Conservation (phyloP, 1,140 invertebrate genomes). For the Drosophila navojoa region DNA sequence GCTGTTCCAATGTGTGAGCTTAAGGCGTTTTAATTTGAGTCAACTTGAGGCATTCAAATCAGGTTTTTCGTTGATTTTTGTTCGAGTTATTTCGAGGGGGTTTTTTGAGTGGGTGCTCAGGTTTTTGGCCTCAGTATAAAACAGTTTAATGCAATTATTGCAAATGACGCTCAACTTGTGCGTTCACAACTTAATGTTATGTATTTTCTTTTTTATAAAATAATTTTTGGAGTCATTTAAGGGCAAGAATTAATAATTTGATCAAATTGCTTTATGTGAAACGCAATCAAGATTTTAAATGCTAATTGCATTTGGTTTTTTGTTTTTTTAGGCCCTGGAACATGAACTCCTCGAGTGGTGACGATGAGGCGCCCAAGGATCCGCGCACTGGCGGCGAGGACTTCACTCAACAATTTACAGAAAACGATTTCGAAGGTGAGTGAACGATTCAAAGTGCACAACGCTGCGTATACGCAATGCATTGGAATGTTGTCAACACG, state of each 20-base stretch:
- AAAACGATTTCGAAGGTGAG: constrained; percentile 93
- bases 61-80: constrained; percentile 17
- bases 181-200: not conserved
- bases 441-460: constrained; percentile 6
- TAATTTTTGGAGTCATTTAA: not conserved
- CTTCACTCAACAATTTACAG: constrained; percentile 91
- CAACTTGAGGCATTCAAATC: constrained; percentile 23
- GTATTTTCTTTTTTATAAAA: not conserved
- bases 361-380: constrained; percentile 92
- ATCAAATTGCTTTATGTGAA: not conserved
- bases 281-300: constrained; percentile 2
- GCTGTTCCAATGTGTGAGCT: constrained; percentile 17
- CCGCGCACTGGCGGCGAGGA: constrained; percentile 89
- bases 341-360: constrained; percentile 86
- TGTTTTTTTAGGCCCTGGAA: constrained; percentile 85
- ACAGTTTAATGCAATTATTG: constrained; percentile 44
- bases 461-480: constrained; percentile 41
- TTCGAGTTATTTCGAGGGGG: not conserved
- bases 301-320: constrained; percentile 15
- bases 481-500: constrained; percentile 18
- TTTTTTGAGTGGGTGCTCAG: constrained; percentile 20
- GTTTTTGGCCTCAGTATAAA: not conserved
- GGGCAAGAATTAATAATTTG: not conserved
- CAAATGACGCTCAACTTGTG: not conserved
- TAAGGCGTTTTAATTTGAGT: not conserved